phyloP scores from a whole-genome alignment of 1,140 invertebrate species.

The Zaprionus ghesquierei region DNA sequence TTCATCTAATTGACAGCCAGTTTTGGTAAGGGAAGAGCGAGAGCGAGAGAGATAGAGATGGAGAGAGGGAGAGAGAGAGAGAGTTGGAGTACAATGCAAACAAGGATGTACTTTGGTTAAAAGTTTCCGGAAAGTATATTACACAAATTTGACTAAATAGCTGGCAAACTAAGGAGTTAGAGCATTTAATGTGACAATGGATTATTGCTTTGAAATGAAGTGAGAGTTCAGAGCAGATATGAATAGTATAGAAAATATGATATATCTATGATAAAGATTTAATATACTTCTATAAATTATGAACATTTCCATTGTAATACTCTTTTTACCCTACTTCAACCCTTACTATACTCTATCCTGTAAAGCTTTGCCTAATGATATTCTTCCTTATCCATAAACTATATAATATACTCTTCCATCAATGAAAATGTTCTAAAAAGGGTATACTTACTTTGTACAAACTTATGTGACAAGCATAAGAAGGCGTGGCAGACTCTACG shows the following conservation, averaged over 20 bases:
- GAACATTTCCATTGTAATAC: too few species aligned
- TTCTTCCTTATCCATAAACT: too few species aligned
- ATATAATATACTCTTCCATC: too few species aligned
- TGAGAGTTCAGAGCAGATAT: neutral
- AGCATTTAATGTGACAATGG: neutral
- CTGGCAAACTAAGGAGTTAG: neutral
- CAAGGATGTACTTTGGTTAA: neutral
- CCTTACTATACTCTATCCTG: too few species aligned
- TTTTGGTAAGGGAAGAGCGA: neutral
- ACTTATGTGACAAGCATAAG: too few species aligned
- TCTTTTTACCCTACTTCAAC: too few species aligned
- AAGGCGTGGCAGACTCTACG: too few species aligned
- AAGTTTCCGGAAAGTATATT: neutral
- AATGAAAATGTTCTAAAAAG: too few species aligned
- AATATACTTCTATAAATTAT: too few species aligned
- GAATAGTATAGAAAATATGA: neutral
- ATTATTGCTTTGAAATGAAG: neutral
- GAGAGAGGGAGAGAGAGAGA: neutral
- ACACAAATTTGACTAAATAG: neutral
- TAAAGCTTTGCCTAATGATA: too few species aligned
- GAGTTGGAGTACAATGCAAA: neutral
- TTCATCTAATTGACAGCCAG: conserved; percentile 3
- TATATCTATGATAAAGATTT: neutral
- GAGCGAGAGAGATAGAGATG: neutral
- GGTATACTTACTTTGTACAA: too few species aligned